Evolutionary conservation across 2,797 vertebrate genomes (phyloP).

Genomic region (Cyclopterus lumpus): DNA sequence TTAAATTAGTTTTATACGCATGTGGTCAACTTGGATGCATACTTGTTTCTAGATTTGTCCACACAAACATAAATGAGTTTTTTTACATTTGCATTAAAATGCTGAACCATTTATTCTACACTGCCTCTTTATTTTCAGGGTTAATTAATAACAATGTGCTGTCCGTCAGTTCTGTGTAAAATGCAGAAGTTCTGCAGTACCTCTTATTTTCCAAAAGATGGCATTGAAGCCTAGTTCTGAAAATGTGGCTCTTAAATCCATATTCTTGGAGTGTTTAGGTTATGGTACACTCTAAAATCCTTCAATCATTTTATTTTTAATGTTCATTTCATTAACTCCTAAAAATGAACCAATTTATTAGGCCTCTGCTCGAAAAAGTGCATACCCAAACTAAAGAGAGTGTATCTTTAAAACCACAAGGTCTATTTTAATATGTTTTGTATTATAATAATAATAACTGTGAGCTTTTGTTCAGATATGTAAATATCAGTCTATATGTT

Average conservation of each 20-base stretch:
- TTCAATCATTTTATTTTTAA: background rate
- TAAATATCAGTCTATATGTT: too few species aligned
- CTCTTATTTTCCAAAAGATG: constrained; percentile 38
- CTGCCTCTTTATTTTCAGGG: background rate
- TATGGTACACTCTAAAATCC: background rate
- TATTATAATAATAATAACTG: too few species aligned
- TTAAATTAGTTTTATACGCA: constrained; percentile 26
- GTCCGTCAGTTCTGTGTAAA: background rate
- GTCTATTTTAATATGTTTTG: too few species aligned
- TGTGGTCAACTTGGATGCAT: background rate
- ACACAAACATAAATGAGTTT: background rate
- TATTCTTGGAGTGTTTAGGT: background rate
- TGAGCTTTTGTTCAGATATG: too few species aligned
- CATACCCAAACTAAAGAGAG: too few species aligned
- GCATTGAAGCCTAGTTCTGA: constrained; percentile 7
- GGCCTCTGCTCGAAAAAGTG: too few species aligned
- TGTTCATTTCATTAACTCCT: background rate
- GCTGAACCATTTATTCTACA: background rate
- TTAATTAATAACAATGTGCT: background rate
- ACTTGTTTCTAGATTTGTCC: background rate
- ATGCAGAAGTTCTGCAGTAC: constrained; percentile 4
- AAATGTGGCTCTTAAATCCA: background rate
- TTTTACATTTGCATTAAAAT: constrained; percentile 46
- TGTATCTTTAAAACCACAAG: too few species aligned
- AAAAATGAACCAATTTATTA: too few species aligned